Base-by-base conservation (phyloP, 2,113 vertebrate genomes). In the Meleagris gallopavo region DNA sequence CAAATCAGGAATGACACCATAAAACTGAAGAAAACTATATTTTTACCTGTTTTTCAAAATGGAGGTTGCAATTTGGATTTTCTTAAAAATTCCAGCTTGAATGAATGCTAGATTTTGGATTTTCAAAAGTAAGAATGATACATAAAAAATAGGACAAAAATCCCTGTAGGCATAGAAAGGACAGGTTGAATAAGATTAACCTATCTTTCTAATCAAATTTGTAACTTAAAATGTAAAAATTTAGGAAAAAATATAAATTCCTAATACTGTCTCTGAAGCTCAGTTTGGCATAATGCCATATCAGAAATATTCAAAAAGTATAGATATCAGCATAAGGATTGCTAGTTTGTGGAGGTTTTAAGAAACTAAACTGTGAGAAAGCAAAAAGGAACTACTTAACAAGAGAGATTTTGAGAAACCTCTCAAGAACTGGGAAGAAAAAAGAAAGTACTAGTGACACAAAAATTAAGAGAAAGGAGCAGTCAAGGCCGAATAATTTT, bases 231-330 rank as follows among this genome's bases (percentile, higher is more conserved):
- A n/a, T n/a, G n/a, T n/a, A n/a, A n/a, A n/a, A n/a, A n/a, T 41
- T 83, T 1, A 11, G n/a, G 14, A 7, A 30, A 4, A 22, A 20
- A 58, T n/a, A 32, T 19, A 12, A 66, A 45, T 30, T 89, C 30
- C 12, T 76, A 46, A 20, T 54, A 78, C 67, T 61, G 17, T 79
- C 83, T 82, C 48, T 58, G n/a, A 34, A 72, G n/a, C 38, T 75
- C 84, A 55, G 72, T 79, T 89, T 91, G 15, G 36, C 79, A 2
- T 40, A 21, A 3, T 77, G 22, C 20, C 4, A 1, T 83, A 61
- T 85, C 10, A 76, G 57, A 91, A 87, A 79, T 87, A 89, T 85
- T 88, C 64, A 70, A 52, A 45, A 93, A 88, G 7, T 55, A 11
- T 20, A 45, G 11, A 2, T 86, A 40, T 88, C 60, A 83, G 43